Base-by-base conservation (phyloP, 2,113 vertebrate genomes). In the Actenoides hombroni region DNA sequence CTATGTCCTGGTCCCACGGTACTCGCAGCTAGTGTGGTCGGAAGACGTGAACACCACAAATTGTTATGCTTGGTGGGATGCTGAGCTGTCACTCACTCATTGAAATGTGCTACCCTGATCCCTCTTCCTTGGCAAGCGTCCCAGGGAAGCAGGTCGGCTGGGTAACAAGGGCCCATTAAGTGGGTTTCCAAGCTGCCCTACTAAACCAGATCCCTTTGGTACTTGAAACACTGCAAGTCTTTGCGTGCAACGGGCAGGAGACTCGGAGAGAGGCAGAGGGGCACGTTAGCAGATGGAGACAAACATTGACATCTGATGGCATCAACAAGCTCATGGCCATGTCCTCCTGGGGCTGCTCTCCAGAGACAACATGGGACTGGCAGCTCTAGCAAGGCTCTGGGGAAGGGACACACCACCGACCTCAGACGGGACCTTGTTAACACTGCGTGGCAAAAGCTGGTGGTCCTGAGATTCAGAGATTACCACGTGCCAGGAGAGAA, bases 401-500 rank as follows among this genome's bases (percentile, higher is more conserved):
- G 64, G 26, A 80, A 56, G 37, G 46, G 53, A 33, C 12, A 13
- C 1, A 2, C 6, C 48, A 48, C 29, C 4, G 2, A 23, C 6
- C 25, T 24, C 40, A 16, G 31, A 8, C 6, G 5, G 49, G 40
- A 23, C 31, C 18, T 4, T 11, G 10, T 19, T 33, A 46, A 49
- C 19, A 7, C 16, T 29, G 63, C 42, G 11, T 0, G 29, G 37
- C 21, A 11, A 39, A 65, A 83, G 31, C 11, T 21, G 12, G 13
- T 0, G 0, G 46, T 33, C 7, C 56, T 16, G 19, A 29, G 35
- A 8, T 35, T 29, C 8, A 0, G 35, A 35, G 65, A n/a, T 63
- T 29, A 33, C 49, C 21, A 2, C 9, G 25, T 19, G 59, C 48
- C 88, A 59, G 16, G 3, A 42, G 39, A 48, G 39, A 44, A 75